phyloP scores from a whole-genome alignment of 2,797 vertebrate species.

The Characodon lateralis region DNA sequence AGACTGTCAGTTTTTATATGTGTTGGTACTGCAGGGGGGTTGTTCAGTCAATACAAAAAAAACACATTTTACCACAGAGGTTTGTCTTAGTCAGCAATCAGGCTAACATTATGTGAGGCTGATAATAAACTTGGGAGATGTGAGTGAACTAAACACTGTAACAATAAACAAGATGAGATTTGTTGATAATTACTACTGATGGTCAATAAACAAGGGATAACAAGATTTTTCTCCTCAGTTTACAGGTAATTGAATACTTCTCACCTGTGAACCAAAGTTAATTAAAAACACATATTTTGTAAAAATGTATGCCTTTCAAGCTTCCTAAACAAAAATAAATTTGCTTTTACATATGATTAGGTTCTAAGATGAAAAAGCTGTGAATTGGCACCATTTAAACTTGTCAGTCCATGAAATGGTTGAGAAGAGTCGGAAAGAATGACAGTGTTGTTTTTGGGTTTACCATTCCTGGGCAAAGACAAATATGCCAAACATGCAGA shows the following conservation, averaged over 20 bases:
- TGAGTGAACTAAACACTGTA: background rate
- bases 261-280: too few species aligned
- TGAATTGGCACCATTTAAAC: too few species aligned
- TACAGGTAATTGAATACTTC: too few species aligned
- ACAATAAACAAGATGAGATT: background rate
- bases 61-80: conserved; percentile 1
- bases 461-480: too few species aligned
- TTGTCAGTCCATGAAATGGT: too few species aligned
- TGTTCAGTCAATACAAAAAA: conserved; percentile 1
- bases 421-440: too few species aligned
- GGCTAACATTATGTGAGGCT: conserved; percentile 1
- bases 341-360: too few species aligned
- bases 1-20: conserved; percentile 24
- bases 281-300: too few species aligned
- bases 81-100: conserved; percentile 15
- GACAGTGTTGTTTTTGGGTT: background rate
- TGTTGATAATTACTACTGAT: background rate
- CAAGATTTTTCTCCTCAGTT: background rate
- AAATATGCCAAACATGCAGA: background rate
- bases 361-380: too few species aligned
- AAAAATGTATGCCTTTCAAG: background rate
- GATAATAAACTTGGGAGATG: background rate
- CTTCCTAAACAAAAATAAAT: too few species aligned
- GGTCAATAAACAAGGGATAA: background rate
- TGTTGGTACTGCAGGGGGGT: background rate